Base-by-base conservation (phyloP, 2,797 vertebrate genomes). In the Avahi laniger region DNA sequence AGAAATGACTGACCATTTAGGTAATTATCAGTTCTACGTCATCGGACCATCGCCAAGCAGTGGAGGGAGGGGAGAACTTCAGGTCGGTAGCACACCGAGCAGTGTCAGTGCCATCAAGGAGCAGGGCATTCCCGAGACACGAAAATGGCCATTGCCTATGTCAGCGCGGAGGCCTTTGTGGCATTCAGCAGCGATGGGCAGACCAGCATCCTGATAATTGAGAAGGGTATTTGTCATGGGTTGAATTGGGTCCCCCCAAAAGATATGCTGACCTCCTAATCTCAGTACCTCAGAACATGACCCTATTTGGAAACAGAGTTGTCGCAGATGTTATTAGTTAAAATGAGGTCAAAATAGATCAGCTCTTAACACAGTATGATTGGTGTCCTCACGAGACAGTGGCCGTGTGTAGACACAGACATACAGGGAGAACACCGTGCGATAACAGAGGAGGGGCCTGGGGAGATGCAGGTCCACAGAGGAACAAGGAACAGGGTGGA, bases 81-180 rank as follows among this genome's bases (percentile, higher is more conserved):
- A 73, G 2, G 22, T 2, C 18, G 22, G 1, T 1, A 38, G 70
- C 61, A 7, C 15, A 28, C 67, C n/a, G 2, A 48, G 30, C 8
- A 7, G 20, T n/a, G 5, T 9, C n/a, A 26, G 20, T 9, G 22
- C 33, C 46, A 80, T 4, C 26, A 4, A 63, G 17, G 76, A 7
- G 0, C 0, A 7, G 18, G 30, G 13, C n/a, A 24, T 35, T n/a
- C 43, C 0, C 15, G 70, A 50, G 28, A 52, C 4, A 8, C 7
- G 1, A 73, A 70, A 69, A n/a, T 24, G 54, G 6, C 18, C 30
- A 33, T 30, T n/a, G 43, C 1, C 1, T 26, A 20, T 15, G 24
- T 43, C 22, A 4, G 0, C 6, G 0, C 48, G 9, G 30, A 7
- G 4, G 15, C 11, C 17, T 61, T 9, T 46, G 35, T 43, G 61